Evolutionary conservation across 1,140 invertebrate species (phyloP), one percentile per base, ranked within the genome.

Genomic region (Goniozus legneri): DNA sequence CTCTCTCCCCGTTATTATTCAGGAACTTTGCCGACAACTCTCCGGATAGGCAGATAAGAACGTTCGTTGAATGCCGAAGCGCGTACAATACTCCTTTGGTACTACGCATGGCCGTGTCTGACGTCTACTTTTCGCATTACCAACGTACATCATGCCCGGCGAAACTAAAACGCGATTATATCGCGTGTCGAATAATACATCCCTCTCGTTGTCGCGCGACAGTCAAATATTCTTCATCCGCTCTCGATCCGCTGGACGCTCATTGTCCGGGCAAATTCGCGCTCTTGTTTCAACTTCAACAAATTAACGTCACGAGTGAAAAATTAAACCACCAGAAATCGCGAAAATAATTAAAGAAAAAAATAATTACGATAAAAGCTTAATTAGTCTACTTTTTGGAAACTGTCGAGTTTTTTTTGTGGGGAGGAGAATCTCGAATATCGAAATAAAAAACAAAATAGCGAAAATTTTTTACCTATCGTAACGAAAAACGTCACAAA

Each of bases 1-100:
- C 52, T 37, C 51, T 47, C 46, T 52, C 52, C 43, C 59, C 52
- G 66, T 74, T 74, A 75, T 75, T 76, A 75, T 76, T 76, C 72
- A 75, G 70, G 71, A 76, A 76, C 74, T 75, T 76, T 73, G 72
- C 58, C 74, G 74, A 74, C 72, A 76, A 72, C 72, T 70, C 68
- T 50, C 72, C 74, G 74, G 70, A 71, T 74, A 72, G 70, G 51
- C 52, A 72, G 74, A 74, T 76, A 76, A 76, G 72, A 68, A 71
- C 68, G 66, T 68, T 50, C 70, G 65, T 52, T 75, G 73, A 75
- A 76, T 75, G 65, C 73, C 67, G 60, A 69, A 69, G 64, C 57
- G 50, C 38, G 52, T 56, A 76, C 73, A 76, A 76, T 76, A 60
- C 53, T 51, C 55, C 54, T 58, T 62, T 62, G 47, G 43, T 46